A percentile compares a stretch with the other conserved stretches of the same genome.
These are phyloP conservation scores for Pseudotriccus pelzelni DNA, from an alignment of 2,797 vertebrate species.

Conservation along the genomic window DNA sequence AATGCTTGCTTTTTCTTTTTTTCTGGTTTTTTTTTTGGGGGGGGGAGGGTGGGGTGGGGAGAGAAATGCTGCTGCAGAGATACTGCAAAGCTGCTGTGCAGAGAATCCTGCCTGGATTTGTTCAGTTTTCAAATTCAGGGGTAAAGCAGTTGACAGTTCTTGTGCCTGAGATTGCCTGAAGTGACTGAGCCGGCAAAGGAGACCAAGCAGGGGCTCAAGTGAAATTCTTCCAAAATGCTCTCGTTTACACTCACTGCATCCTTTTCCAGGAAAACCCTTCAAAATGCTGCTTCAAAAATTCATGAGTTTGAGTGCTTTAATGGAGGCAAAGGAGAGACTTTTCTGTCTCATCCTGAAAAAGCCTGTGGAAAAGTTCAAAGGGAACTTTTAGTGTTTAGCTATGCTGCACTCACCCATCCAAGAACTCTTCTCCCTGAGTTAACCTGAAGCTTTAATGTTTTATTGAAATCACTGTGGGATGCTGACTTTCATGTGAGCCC, in stretches of 20 bases:
- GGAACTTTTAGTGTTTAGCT: not conserved
- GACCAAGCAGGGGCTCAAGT: not conserved
- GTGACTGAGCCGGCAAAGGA: not conserved
- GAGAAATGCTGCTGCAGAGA: not conserved
- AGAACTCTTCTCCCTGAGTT: not conserved
- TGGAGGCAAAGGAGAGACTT: not conserved
- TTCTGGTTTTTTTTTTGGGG: no score
- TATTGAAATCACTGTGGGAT: not conserved
- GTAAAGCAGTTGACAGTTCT: not conserved
- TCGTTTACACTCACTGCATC: not conserved
- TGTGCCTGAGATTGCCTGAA: not conserved
- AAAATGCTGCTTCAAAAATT: constrained; percentile 23
- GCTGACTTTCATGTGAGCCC: not conserved
- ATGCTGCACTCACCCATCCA: rapidly evolving
- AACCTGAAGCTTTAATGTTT: not conserved
- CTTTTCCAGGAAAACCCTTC: not conserved
- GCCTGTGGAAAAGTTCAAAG: not conserved
- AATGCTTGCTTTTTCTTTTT: not conserved
- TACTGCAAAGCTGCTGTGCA: not conserved
- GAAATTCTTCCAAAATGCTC: not conserved
- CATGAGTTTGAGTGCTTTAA: not conserved
- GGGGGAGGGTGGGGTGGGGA: not conserved
- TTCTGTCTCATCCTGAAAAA: not conserved
- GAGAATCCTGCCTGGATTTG: not conserved
- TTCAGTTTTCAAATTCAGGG: not conserved